These are phyloP conservation scores for Sebastes oblongus DNA, from an alignment of 2,797 vertebrate species.

Conservation along the genomic window DNA sequence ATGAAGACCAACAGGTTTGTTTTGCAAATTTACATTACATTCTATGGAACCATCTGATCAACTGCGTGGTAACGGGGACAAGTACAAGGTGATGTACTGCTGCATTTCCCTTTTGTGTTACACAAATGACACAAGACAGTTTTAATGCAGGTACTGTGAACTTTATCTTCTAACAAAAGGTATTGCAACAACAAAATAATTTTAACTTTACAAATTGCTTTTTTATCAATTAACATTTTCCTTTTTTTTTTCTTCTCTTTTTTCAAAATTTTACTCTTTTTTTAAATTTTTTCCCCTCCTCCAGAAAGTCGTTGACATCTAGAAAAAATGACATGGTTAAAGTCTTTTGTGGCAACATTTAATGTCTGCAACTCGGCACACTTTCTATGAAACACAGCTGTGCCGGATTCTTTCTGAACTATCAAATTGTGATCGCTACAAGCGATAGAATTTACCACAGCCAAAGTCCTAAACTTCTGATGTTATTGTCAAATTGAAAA, in stretches of 20 bases:
- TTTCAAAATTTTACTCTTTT: slow-evolving; percentile 22
- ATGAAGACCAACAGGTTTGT: no score
- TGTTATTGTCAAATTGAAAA: background rate
- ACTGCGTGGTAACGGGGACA: background rate
- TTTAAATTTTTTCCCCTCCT: slow-evolving; percentile 30
- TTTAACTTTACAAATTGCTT: slow-evolving; percentile 42
- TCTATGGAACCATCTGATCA: no score
- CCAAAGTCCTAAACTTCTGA: background rate
- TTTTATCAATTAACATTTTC: slow-evolving; percentile 3
- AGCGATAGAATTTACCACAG: background rate
- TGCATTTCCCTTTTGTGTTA: background rate
- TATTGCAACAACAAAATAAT: slow-evolving; percentile 68
- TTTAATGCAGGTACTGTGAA: slow-evolving; percentile 69
- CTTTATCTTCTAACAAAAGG: slow-evolving; percentile 79
- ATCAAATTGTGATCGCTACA: background rate
- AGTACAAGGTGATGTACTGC: background rate
- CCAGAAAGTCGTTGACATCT: slow-evolving; percentile 52
- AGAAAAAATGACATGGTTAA: slow-evolving; percentile 8
- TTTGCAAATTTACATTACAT: no score
- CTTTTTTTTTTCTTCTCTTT: background rate
- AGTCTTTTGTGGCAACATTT: background rate
- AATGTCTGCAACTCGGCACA: background rate
- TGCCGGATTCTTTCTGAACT: background rate
- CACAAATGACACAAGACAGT: slow-evolving; percentile 58
- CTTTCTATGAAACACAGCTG: background rate